Conservation (phyloP, 1,140 invertebrate species). For the Drosophila sechellia region DNA sequence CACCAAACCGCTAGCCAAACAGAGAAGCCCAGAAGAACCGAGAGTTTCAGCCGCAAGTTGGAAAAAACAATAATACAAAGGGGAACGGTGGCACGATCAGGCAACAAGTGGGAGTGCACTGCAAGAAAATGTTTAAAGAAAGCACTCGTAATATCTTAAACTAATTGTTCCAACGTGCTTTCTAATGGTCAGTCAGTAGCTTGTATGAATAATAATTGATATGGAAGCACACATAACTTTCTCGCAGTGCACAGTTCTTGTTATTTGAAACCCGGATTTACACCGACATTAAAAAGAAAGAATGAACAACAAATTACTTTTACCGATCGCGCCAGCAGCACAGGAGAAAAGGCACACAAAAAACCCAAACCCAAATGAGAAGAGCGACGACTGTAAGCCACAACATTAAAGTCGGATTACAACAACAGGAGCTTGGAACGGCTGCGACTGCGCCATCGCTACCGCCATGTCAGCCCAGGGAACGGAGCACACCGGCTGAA, state of each 20-base stretch:
- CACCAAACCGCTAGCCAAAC: conserved; percentile 75
- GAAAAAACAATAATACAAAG: conserved; percentile 14
- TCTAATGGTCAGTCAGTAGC: too few relatives aligned
- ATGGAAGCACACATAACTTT: conserved; percentile 11
- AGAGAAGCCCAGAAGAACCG: conserved; percentile 31
- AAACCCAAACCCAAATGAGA: neutral
- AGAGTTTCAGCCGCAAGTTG: conserved; percentile 24
- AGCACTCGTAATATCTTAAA: too few relatives aligned
- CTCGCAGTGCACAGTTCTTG: conserved; percentile 56
- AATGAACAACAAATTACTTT: conserved; percentile 78
- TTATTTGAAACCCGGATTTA: conserved; percentile 81
- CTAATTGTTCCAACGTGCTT: too few relatives aligned
- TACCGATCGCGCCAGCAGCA: conserved; percentile 56
- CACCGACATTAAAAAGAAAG: conserved; percentile 70
- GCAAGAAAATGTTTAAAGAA: neutral
- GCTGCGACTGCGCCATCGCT: conserved; percentile 29
- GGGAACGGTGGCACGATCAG: conserved; percentile 28
- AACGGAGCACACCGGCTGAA: conserved; percentile 58
- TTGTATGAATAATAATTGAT: too few relatives aligned
- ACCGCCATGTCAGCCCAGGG: conserved; percentile 42
- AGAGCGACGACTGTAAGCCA: conserved; percentile 27
- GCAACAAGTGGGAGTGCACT: conserved; percentile 65
- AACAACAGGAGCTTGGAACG: conserved; percentile 11
- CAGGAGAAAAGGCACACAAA: neutral
- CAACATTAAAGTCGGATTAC: conserved; percentile 16